A percentile compares a stretch with the other conserved stretches of the same genome.
Evolutionary conservation across 1,140 invertebrate genomes (phyloP).

Genomic region (Drosophila bipectinata): DNA sequence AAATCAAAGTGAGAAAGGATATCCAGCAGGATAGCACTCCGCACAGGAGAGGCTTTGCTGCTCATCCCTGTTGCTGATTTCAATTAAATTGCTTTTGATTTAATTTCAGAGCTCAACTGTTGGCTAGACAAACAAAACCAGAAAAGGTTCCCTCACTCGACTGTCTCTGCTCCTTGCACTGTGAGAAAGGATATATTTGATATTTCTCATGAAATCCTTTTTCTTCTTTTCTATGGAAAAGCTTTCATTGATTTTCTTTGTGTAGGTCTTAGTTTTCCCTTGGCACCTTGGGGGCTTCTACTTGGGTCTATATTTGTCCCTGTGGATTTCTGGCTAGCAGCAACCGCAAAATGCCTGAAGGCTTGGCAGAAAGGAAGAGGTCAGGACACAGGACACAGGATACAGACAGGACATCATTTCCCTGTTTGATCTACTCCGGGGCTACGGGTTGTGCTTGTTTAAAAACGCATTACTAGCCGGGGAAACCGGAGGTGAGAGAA

Average conservation of each 20-base stretch:
- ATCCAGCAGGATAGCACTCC: too few relatives aligned
- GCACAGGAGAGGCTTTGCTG: constrained; percentile 6
- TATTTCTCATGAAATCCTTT: not conserved
- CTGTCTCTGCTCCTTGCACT: constrained; percentile 10
- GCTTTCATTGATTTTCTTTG: not conserved
- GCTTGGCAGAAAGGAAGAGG: constrained; percentile 23
- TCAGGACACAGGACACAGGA: not conserved
- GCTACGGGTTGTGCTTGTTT: constrained; percentile 46
- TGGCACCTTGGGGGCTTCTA: not conserved
- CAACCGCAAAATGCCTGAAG: constrained; percentile 50
- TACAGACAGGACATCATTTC: constrained; percentile 40
- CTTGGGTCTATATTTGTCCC: not conserved
- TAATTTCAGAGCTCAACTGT: constrained; percentile 48
- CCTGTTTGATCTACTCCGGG: constrained; percentile 60
- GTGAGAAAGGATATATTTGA: not conserved
- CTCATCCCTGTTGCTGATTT: constrained; percentile 55
- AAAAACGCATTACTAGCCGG: constrained; percentile 65
- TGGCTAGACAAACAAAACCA: constrained; percentile 59
- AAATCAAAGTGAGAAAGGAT: constrained; percentile 59
- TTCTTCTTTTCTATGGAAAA: not conserved
- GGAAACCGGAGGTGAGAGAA: constrained; percentile 22
- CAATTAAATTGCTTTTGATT: constrained; percentile 66
- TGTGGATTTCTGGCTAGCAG: constrained; percentile 34
- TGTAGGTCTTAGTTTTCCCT: not conserved
- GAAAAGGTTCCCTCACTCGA: constrained; percentile 5